Evolutionary conservation across 2,888 invertebrate species (phyloP), one percentile per base, ranked within the genome.

Genomic region (Macrophya annulata): DNA sequence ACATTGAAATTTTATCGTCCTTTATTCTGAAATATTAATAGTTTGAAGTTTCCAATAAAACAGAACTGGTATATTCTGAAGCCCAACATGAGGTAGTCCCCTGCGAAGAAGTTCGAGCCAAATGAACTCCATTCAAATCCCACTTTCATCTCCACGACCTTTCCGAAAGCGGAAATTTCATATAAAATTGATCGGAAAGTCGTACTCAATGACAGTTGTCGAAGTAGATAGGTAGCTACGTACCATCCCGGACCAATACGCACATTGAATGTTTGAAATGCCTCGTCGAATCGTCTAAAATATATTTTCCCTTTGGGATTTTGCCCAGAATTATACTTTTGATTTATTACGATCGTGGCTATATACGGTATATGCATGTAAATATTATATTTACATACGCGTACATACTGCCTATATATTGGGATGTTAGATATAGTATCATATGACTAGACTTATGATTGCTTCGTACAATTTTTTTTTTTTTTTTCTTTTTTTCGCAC

Each of bases 61-160:
- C 45, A 45, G 43, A 21, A 74, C 72, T 45, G 6, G 68, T 31
- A 37, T 31, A 37, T 68, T 15, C 25, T 68, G 17, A 37, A 68
- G 10, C 68, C 68, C 31, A 12, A 15, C 10, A 43, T 8, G 45
- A 45, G n/a, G 17, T 45, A 74, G 12, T 74, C 45, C 4, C 10
- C 21, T 21, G n/a, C 9, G 62, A 9, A 40, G 71, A 71, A 74
- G 45, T 74, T 74, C 5, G 45, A n/a, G 25, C 45, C 88, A 90
- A 91, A 91, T 86, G 90, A 90, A 88, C 89, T 87, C 88, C 85
- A 90, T 91, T 90, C 89, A 90, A 25, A 62, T 25, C 68, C 68
- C 25, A 43, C 72, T 45, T 31, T 45, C 72, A 74, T 74, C 43
- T 74, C 12, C 72, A 15, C 37, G 68, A 17, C 68, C 8, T 31